Base-by-base conservation (phyloP, 2,888 invertebrate genomes). In the Fragum whitleyi region DNA sequence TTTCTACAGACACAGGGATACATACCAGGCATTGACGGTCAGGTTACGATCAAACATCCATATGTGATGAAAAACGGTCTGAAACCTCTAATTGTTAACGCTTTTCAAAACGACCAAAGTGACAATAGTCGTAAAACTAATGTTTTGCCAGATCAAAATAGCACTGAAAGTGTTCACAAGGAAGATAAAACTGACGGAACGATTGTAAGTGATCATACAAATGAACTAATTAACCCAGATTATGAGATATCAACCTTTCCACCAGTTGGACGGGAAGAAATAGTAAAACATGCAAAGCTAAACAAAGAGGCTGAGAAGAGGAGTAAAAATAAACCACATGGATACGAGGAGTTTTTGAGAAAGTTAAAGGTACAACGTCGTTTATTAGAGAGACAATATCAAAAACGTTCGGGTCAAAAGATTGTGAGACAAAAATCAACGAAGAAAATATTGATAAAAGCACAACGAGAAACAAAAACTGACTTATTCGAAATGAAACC, bases 251-350 rank as follows among this genome's bases (percentile, higher is more conserved):
- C 81, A 9, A 29, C 73, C 16, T 84, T 79, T 61, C 84, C 84
- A 28, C 74, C 69, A 5, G 79, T 84, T 23, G 76, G 74, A 67
- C 62, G 74, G 19, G 74, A 76, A 16, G 84, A 84, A 61, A 75
- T 84, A 19, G 55, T 47, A 6, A 78, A 73, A 71, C 84, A 84
- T 47, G 69, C 53, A 67, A 62, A 71, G n/a, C 26, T 84, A 2
- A 84, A 84, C 55, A 74, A 71, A 42, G 81, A 81, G 36, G 84
- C 84, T 0, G 84, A 84, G 36, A 81, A 77, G 23, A 76, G 61
- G 11, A 57, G 74, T 23, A 76, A 36, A 19, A 71, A 51, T n/a
- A 75, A 51, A 51, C 62, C 76, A 0, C 68, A 70, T 7, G 78
- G 61, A 28, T 57, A 81, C 32, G 53, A 69, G 23, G 70, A 71